Evolutionary conservation across 2,888 invertebrate genomes (phyloP), one percentile per base, ranked within the genome.

Genomic region (Hipparchia sbordonii): DNA sequence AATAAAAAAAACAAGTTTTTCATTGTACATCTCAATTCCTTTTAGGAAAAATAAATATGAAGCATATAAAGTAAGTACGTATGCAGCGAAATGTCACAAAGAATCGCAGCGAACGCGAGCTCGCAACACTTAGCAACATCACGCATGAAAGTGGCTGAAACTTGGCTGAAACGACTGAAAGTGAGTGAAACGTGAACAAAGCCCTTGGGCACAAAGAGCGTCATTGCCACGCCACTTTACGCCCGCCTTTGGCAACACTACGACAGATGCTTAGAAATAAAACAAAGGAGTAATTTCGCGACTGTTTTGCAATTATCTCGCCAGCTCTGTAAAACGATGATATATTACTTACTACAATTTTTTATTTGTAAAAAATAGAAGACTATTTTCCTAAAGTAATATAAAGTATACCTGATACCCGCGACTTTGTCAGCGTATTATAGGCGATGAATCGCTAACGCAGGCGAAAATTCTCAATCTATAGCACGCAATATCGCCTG

Each of bases 171-270:
- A 48, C 8, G 23, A 9, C 48, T 63, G 23, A 9, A 51, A 48
- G 13, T 7, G 45, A 13, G 62, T 63, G 48, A 62, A 46, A 48
- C 13, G 9, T 9, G 62, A 48, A 62, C 62, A 63, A 63, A 48
- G 48, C 23, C 48, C 62, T 48, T 9, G 23, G 13, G 13, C 62
- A 63, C 62, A 63, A 63, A 63, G 48, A 48, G 9, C 48, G 8
- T 48, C 62, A 63, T 63, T 48, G 62, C 48, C 13, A 62, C n/a
- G 62, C 48, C 62, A 63, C 23, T 63, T 63, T 23, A 23, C 12
- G 39, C 12, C 12, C 45, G 5, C 62, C 1, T 10, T 63, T 51
- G 23, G 62, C 3, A 23, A 13, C 9, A 56, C 39, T 39, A 13
- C 12, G 4, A n/a, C 45, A 46, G 1, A n/a, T n/a, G n/a, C 0